These are phyloP conservation scores for Cyprinus carpio DNA, from an alignment of 2,113 vertebrate species.

Conservation along the genomic window DNA sequence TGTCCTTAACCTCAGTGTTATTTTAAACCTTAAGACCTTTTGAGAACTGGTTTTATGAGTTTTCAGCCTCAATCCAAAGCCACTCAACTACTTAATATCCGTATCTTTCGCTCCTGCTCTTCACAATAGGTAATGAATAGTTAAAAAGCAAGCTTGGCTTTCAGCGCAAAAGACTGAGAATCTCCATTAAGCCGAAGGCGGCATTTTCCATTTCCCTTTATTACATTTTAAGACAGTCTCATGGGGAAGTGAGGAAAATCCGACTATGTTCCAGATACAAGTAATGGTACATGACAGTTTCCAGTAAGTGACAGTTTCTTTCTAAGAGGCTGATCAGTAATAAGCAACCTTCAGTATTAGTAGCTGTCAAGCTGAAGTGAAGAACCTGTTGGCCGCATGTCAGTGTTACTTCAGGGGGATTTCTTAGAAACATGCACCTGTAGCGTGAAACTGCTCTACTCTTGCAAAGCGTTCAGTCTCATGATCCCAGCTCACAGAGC, in stretches of 20 bases:
- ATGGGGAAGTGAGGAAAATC: conserved; percentile 23
- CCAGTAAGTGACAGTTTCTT: not conserved
- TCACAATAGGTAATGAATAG: conserved; percentile 15
- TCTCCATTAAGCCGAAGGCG: conserved; percentile 17
- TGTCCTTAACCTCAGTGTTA: not conserved
- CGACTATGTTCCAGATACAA: not conserved
- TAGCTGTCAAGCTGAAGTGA: not conserved
- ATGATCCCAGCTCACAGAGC: not conserved
- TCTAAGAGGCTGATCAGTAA: conserved; percentile 1
- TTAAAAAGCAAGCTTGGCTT: conserved; percentile 26
- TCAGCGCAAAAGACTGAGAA: not conserved
- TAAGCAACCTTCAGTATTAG: not conserved
- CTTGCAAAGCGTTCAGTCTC: not conserved
- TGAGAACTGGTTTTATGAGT: not conserved
- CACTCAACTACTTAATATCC: conserved; percentile 1
- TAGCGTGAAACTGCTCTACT: not conserved
- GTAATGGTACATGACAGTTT: not conserved
- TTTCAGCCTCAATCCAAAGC: not conserved
- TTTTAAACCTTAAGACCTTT: conserved; percentile 9
- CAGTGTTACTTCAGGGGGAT: not conserved
- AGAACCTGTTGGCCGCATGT: not conserved
- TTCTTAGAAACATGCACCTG: not conserved
- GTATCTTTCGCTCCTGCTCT: not conserved
- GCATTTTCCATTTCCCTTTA: conserved; percentile 26
- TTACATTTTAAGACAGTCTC: conserved; percentile 7